A percentile compares a stretch with the other conserved stretches of the same genome.
Evolutionary conservation across 2,797 vertebrate genomes (phyloP).

Genomic region (Sebastiscus albofasciatus): DNA sequence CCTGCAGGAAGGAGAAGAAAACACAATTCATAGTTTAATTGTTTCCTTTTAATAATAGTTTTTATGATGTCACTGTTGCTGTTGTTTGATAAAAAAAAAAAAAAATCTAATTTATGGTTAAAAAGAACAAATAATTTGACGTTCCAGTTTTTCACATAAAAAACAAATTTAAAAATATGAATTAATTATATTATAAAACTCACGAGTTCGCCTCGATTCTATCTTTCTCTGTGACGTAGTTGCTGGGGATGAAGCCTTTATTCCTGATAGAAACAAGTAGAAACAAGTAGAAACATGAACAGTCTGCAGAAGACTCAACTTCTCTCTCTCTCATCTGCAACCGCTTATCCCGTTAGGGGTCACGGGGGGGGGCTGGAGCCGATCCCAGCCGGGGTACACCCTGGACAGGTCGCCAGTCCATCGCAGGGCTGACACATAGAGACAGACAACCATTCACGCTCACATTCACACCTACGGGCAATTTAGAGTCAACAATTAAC

Average conservation of each 20-base stretch:
- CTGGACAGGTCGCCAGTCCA: too few species aligned
- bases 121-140: too few species aligned
- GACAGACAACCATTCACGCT: too few species aligned
- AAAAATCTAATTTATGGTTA: too few species aligned
- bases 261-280: conserved; percentile 71
- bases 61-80: not conserved
- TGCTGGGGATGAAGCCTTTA: conserved; percentile 92
- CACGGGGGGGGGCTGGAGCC: too few species aligned
- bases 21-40: not conserved
- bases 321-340: too few species aligned
- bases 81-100: not conserved
- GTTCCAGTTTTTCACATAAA: too few species aligned
- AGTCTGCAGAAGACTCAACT: not conserved
- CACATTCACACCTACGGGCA: too few species aligned
- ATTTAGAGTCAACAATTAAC: too few species aligned
- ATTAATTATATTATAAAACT: conserved; percentile 53
- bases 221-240: conserved; percentile 88
- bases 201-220: conserved; percentile 87
- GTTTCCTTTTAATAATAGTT: not conserved
- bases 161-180: not conserved
- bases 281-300: not conserved
- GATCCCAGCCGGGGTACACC: too few species aligned
- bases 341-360: too few species aligned
- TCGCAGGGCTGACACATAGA: too few species aligned
- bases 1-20: conserved; percentile 60